A percentile compares a stretch with the other conserved stretches of the same genome.
These are phyloP conservation scores for Chaetodon trifascialis DNA, from an alignment of 2,113 vertebrate species.

Conservation along the genomic window DNA sequence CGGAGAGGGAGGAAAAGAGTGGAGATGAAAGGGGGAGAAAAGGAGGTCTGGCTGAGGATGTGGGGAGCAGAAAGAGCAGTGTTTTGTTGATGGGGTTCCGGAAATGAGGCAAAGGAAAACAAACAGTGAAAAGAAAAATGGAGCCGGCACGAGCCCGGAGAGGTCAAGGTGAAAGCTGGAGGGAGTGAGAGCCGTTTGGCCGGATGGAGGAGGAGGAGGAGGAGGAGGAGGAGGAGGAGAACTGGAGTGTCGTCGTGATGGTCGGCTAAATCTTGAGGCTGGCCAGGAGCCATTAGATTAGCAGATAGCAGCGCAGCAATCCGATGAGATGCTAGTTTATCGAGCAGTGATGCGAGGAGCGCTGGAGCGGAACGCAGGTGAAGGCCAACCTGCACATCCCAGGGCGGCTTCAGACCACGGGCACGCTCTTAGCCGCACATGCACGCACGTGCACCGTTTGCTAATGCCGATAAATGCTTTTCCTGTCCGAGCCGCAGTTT, in stretches of 20 bases:
- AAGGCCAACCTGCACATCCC: slow-evolving; percentile 44
- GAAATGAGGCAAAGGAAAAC: background rate
- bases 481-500: slow-evolving; percentile 36
- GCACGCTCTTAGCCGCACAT: background rate
- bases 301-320: slow-evolving; percentile 53
- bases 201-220: slow-evolving; percentile 18
- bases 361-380: slow-evolving; percentile 40
- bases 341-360: slow-evolving; percentile 45
- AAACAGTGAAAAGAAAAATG: background rate
- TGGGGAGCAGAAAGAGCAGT: background rate
- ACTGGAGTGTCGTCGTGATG: slow-evolving; percentile 9
- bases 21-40: slow-evolving; percentile 30
- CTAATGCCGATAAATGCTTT: slow-evolving; percentile 52
- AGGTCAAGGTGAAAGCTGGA: slow-evolving; percentile 41
- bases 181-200: slow-evolving; percentile 20
- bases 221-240: slow-evolving; percentile 1
- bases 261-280: slow-evolving; percentile 43
- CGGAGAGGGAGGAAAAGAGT: background rate
- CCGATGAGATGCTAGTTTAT: slow-evolving; percentile 57
- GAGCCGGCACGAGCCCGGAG: background rate
- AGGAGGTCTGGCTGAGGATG: slow-evolving; percentile 1
- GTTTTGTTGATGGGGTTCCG: background rate
- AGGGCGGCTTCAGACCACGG: background rate
- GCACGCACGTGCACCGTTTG: slow-evolving; percentile 16
- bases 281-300: slow-evolving; percentile 60